Base-by-base conservation (phyloP, 2,888 invertebrate species). In the Polyommatus iphigenia region DNA sequence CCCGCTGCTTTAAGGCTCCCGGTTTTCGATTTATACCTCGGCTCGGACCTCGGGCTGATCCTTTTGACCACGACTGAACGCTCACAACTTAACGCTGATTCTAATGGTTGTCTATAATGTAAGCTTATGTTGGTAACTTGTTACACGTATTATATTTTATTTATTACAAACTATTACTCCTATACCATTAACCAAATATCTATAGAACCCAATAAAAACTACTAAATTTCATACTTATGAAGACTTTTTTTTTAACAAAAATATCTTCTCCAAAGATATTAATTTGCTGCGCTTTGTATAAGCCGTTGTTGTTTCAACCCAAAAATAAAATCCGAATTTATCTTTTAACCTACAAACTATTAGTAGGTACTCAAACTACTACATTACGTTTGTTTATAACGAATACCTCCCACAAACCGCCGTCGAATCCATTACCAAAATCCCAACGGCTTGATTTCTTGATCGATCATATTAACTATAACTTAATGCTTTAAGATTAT, bases 391-490 rank as follows among this genome's bases (percentile, higher is more conserved):
- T 72, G 41, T 72, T 41, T 20, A 10, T 41, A 41, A 41, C 36
- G 41, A 13, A 54, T 75, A 75, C 75, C 75, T 75, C 75, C 75
- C 75, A 75, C 75, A 75, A 67, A 29, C 29, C 54, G 18, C 15
- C 75, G 41, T 13, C 41, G 10, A 71, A 77, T 77, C 77, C 77
- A 77, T 77, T 77, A 77, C 54, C 57, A 18, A 72, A 77, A 50
- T 73, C 72, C 59, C 36, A 50, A 24, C 29, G 72, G 88, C 91
- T 91, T 93, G 92, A 93, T 93, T 92, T 91, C 87, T 91, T 93
- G 93, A 93, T 93, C 89, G 93, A 93, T 92, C 88, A 88, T 87
- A 87, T 90, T 89, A 91, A 91, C 91, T 92, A 92, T 92, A 93
- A 92, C 89, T 91, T 93, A 93, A 93, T 93, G 93, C 92, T 85